A percentile compares a stretch with the other conserved stretches of the same genome.
phyloP scores from a whole-genome alignment of 2,888 invertebrate species.

The Morinoia aosen region DNA sequence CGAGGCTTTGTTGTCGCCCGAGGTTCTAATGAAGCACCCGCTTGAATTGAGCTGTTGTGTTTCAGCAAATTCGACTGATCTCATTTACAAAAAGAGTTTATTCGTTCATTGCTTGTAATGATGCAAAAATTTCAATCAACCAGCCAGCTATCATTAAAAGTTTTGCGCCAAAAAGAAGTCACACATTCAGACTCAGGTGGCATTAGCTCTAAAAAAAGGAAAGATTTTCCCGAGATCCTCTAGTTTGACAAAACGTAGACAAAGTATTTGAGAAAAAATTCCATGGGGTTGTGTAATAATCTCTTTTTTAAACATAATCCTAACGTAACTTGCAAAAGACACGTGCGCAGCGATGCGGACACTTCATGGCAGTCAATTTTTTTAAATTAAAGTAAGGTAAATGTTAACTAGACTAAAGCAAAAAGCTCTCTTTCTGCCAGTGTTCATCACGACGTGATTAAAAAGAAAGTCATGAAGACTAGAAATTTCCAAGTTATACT shows the following conservation, averaged over 20 bases:
- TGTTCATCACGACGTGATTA: no score
- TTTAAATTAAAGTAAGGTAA: no score
- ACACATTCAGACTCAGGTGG: not conserved
- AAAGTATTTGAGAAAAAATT: not conserved
- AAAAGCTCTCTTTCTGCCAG: no score
- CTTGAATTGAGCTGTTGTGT: not conserved
- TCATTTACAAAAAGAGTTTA: not conserved
- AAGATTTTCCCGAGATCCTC: not conserved
- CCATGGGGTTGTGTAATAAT: no score
- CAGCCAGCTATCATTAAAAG: not conserved
- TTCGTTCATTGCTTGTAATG: not conserved
- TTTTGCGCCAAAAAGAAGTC: not conserved
- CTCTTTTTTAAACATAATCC: no score
- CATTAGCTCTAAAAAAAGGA: not conserved
- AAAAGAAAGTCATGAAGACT: no score
- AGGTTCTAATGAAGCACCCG: not conserved
- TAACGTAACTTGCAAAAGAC: no score
- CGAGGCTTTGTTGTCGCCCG: not conserved
- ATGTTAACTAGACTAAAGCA: no score
- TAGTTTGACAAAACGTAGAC: not conserved
- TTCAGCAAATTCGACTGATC: not conserved
- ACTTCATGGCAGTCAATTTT: no score
- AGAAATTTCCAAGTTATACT: no score
- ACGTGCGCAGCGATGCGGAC: no score
- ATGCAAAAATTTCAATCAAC: not conserved